These are phyloP conservation scores for Corythornis cristatus DNA, from an alignment of 2,113 vertebrate genomes.

Conservation along the genomic window DNA sequence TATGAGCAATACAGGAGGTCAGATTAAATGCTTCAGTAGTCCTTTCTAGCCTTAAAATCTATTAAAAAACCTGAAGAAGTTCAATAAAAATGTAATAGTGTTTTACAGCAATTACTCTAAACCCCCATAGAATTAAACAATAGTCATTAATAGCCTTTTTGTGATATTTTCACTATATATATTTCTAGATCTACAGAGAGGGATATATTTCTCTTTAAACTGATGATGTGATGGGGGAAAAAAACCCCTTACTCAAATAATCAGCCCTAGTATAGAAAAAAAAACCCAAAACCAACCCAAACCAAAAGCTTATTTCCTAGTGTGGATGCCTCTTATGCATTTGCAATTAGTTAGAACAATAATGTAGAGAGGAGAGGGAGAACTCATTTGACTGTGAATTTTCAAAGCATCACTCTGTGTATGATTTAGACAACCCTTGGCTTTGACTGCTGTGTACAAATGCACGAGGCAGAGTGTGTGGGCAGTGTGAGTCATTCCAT, in stretches of 20 bases:
- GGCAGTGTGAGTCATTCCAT: conserved; percentile 34
- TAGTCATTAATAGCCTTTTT: conserved; percentile 22
- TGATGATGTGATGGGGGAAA: not conserved
- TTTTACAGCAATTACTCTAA: conserved; percentile 26
- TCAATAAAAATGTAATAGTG: conserved; percentile 5
- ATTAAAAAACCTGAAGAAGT: conserved; percentile 9
- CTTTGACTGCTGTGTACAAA: conserved; percentile 40
- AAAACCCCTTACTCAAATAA: not conserved
- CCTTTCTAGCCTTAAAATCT: conserved; percentile 34
- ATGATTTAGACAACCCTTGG: conserved; percentile 46
- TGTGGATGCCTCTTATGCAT: not conserved
- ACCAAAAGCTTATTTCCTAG: not conserved
- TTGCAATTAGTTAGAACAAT: conserved; percentile 3
- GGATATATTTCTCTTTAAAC: not conserved
- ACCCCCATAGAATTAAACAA: not conserved
- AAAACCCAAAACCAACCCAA: not conserved
- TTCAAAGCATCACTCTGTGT: conserved; percentile 19
- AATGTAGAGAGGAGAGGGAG: conserved; percentile 20
- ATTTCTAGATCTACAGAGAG: not conserved
- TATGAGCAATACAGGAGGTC: not conserved
- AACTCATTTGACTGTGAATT: not conserved
- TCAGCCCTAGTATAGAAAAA: not conserved
- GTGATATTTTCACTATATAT: not conserved
- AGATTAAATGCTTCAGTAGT: conserved; percentile 13
- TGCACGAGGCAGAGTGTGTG: conserved; percentile 11